Evolutionary conservation across 2,888 invertebrate species (phyloP), one percentile per base, ranked within the genome.

Genomic region (Pterobdella sp.): DNA sequence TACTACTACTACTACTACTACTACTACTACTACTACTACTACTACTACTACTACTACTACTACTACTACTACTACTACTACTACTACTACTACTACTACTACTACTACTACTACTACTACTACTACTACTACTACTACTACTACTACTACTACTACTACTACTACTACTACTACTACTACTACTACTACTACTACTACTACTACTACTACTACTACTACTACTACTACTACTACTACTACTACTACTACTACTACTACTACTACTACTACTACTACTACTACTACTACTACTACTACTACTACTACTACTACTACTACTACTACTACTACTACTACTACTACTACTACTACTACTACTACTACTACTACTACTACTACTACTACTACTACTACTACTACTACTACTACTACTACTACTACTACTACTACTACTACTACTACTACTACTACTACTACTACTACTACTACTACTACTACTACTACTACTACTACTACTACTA

Each of bases 1-100:
- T 42, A 42, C 42, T 42, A 42, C 42, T 42, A 42, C 42, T 42
- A 42, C 42, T 42, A 42, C 42, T 42, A 42, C 42, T 42, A 42
- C 42, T 42, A 42, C 42, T 42, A 42, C 42, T 42, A 42, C 42
- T 42, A 42, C 42, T 42, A 42, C 42, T 42, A 42, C 42, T 42
- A 42, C 42, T 42, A 42, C 42, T 42, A 42, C 42, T 42, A 42
- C 42, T 42, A 42, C 42, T 42, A 42, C 42, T 18, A 42, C 42
- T 42, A 42, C 42, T 42, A 42, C 42, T 42, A 42, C 42, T 42
- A 42, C 42, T 42, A 42, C 42, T 42, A 42, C 42, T 42, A 42
- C 42, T 42, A 42, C 42, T 42, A 42, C 42, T 42, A 42, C 42
- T 42, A 42, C 42, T 42, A 42, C 42, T 42, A 42, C 42, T 42